These are phyloP conservation scores for Odontomyia ornata DNA, from an alignment of 2,888 invertebrate species.

Conservation along the genomic window DNA sequence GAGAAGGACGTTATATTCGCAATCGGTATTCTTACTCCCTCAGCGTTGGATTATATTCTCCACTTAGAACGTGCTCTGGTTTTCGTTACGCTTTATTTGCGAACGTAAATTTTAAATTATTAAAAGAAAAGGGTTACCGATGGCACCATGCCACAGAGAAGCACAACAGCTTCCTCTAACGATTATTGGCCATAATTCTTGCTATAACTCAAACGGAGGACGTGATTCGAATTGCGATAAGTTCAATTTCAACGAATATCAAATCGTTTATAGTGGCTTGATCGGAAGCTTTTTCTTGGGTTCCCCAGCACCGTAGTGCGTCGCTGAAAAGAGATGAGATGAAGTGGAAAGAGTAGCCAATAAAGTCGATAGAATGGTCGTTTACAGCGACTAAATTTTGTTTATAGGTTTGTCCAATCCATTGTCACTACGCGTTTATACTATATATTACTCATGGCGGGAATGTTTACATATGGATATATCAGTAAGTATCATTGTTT, in stretches of 20 bases:
- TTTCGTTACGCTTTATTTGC: conserved; percentile 19
- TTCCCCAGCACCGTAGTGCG: background rate
- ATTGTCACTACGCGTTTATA: background rate
- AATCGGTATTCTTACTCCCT: background rate
- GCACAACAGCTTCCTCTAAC: background rate
- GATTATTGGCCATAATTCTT: conserved; percentile 29
- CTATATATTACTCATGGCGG: background rate
- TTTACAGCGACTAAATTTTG: conserved; percentile 25
- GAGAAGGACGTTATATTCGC: no score
- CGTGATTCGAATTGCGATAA: conserved; percentile 32
- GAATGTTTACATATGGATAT: background rate
- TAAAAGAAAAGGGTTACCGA: conserved; percentile 20
- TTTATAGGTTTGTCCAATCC: conserved; percentile 19
- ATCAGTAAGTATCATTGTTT: background rate
- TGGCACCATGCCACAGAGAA: background rate
- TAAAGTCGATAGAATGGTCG: conserved; percentile 28
- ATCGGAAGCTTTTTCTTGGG: conserved; percentile 25
- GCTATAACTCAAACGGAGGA: conserved; percentile 29
- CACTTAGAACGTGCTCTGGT: conserved; percentile 24
- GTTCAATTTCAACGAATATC: conserved; percentile 32
- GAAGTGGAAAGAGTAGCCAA: background rate
- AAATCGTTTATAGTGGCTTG: conserved; percentile 24
- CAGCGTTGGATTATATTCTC: background rate
- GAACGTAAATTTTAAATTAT: conserved; percentile 35
- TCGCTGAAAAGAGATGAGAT: background rate